Evolutionary conservation across 2,797 vertebrate species (phyloP).

Genomic region (Dromococcyx pavoninus): DNA sequence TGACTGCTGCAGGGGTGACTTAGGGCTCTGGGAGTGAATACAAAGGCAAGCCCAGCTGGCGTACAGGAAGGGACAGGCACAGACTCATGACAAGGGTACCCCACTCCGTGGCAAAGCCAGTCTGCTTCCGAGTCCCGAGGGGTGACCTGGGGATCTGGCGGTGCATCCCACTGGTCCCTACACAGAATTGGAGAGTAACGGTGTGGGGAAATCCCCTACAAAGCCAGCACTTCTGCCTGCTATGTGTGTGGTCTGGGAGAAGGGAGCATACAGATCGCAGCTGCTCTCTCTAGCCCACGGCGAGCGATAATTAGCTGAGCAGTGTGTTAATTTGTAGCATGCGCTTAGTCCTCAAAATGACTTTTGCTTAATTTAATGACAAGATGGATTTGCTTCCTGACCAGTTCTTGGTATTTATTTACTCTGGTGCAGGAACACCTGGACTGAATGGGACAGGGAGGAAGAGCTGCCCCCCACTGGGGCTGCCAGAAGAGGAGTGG

Average conservation of each 20-base stretch:
- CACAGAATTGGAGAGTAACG: background rate
- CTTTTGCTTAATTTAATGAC: background rate
- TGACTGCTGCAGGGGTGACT: background rate
- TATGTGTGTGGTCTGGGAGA: background rate
- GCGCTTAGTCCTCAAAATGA: background rate
- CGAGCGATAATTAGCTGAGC: too few species aligned
- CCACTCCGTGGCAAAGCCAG: background rate
- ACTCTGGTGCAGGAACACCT: background rate
- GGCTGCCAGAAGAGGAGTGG: too few species aligned
- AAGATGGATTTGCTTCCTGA: background rate
- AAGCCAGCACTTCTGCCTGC: background rate
- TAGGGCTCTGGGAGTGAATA: background rate
- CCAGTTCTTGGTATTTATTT: background rate
- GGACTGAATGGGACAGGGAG: rapidly evolving
- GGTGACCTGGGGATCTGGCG: too few species aligned
- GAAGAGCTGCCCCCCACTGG: too few species aligned
- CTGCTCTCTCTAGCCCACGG: background rate
- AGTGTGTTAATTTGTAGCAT: background rate
- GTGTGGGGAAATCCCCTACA: background rate
- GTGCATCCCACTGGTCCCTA: rapidly evolving
- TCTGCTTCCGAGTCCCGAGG: background rate
- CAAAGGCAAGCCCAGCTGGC: background rate
- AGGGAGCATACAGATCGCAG: too few species aligned
- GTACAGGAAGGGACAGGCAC: too few species aligned
- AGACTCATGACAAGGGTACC: background rate